A percentile compares a stretch with the other conserved stretches of the same genome.
Evolutionary conservation across 2,797 vertebrate genomes (phyloP).

Genomic region (Bradypus variegatus): DNA sequence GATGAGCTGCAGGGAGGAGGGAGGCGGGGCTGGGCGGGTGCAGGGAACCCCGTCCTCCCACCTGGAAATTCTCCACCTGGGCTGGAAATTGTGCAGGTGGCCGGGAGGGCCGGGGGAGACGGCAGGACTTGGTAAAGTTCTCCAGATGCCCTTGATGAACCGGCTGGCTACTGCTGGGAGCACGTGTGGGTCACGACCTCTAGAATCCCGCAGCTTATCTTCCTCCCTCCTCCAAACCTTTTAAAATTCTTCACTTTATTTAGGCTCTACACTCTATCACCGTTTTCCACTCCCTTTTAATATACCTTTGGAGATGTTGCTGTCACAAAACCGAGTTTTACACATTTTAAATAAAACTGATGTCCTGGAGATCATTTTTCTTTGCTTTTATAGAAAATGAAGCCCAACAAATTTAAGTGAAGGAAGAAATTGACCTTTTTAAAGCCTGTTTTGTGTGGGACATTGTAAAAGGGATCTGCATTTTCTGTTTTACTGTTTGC

Average conservation of each 20-base stretch:
- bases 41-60: neutral
- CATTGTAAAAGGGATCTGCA: conserved; percentile 47
- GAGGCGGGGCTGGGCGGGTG: accelerated
- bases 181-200: no score
- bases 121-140: neutral
- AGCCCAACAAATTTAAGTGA: conserved; percentile 55
- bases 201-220: neutral
- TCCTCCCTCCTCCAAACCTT: neutral
- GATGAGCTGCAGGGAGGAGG: conserved; percentile 79
- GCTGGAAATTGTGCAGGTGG: neutral
- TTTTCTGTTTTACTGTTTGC: conserved; percentile 56
- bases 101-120: neutral
- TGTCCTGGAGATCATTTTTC: conserved; percentile 66
- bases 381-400: conserved; percentile 62
- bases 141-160: neutral
- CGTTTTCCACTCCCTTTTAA: conserved; percentile 59
- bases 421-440: conserved; percentile 59
- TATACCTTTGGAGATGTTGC: conserved; percentile 65
- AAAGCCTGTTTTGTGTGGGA: conserved; percentile 62
- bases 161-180: neutral
- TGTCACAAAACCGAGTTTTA: conserved; percentile 68
- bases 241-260: conserved; percentile 57
- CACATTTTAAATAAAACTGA: conserved; percentile 61
- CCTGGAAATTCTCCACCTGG: neutral
- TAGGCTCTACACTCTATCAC: conserved; percentile 59